A percentile compares a stretch with the other conserved stretches of the same genome.
These are phyloP conservation scores for Procambarus clarkii DNA, from an alignment of 1,140 invertebrate genomes.

Conservation along the genomic window DNA sequence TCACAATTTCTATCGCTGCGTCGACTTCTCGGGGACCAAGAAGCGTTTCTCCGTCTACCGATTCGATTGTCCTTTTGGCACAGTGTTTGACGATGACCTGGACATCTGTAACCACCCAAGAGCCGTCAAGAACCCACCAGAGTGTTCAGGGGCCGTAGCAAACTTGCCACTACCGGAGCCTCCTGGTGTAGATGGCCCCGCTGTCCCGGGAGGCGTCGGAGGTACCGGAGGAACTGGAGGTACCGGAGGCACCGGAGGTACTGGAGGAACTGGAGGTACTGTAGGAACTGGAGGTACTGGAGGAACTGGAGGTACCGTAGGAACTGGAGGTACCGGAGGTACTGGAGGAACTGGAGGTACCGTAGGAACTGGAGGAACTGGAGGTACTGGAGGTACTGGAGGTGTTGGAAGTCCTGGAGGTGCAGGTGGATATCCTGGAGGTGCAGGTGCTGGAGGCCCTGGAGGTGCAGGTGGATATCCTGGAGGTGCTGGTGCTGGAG, in stretches of 20 bases:
- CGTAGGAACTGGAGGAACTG: too few relatives aligned
- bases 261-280: too few relatives aligned
- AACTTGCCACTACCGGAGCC: slow-evolving; percentile 31
- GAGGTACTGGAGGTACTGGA: too few relatives aligned
- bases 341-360: too few relatives aligned
- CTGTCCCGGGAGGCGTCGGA: slow-evolving; percentile 6
- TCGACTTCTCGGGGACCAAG: slow-evolving; percentile 79
- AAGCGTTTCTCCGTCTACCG: slow-evolving; percentile 78
- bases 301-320: too few relatives aligned
- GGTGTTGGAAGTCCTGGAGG: slow-evolving; percentile 43
- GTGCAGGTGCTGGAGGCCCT: slow-evolving; percentile 30
- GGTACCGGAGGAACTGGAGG: slow-evolving; percentile 24
- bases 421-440: slow-evolving; percentile 9
- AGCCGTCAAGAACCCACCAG: slow-evolving; percentile 59
- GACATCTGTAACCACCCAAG: slow-evolving; percentile 72
- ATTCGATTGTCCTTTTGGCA: slow-evolving; percentile 75
- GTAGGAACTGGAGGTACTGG: too few relatives aligned
- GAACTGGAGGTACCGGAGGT: too few relatives aligned
- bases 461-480: slow-evolving; percentile 27
- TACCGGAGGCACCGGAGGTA: too few relatives aligned
- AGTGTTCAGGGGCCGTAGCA: slow-evolving; percentile 49
- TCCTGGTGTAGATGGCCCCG: slow-evolving; percentile 13
- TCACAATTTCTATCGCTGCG: slow-evolving; percentile 84
- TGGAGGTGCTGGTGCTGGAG: slow-evolving; percentile 16
- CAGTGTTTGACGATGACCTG: slow-evolving; percentile 76